phyloP scores from a whole-genome alignment of 1,140 invertebrate species.

The Frieseomelitta varia region DNA sequence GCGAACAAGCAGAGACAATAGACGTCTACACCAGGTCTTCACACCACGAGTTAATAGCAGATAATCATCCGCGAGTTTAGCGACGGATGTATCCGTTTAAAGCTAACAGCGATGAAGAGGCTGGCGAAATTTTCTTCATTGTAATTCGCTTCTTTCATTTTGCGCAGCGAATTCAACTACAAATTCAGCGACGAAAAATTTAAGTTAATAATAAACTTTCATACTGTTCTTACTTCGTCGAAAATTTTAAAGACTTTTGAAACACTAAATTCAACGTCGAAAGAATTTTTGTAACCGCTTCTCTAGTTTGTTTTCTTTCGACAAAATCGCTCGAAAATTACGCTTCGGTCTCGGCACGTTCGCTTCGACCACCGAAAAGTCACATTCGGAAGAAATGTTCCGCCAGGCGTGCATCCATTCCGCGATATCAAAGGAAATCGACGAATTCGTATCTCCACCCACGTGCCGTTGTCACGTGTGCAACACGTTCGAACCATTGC shows the following conservation, averaged over 20 bases:
- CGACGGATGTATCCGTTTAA: too few species aligned
- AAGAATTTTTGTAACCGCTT: too few species aligned
- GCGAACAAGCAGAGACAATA: not conserved
- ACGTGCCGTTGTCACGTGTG: constrained; percentile 29
- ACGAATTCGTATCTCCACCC: not conserved
- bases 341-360: not conserved
- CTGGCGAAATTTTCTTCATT: too few species aligned
- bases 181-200: too few species aligned
- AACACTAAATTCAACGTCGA: too few species aligned
- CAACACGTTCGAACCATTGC: constrained; percentile 42
- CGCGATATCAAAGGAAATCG: not conserved
- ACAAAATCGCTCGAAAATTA: not conserved
- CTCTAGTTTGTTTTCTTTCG: not conserved
- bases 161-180: too few species aligned
- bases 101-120: too few species aligned
- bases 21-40: not conserved
- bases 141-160: too few species aligned
- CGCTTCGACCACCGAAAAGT: not conserved
- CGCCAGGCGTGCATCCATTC: not conserved
- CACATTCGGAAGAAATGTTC: not conserved
- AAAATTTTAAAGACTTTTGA: too few species aligned
- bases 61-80: not conserved
- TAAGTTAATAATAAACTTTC: too few species aligned
- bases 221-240: too few species aligned
- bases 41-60: not conserved